A percentile compares a stretch with the other conserved stretches of the same genome.
Conservation (phyloP, 23 tunicate genomes). For the Aplidium turbinatum region DNA sequence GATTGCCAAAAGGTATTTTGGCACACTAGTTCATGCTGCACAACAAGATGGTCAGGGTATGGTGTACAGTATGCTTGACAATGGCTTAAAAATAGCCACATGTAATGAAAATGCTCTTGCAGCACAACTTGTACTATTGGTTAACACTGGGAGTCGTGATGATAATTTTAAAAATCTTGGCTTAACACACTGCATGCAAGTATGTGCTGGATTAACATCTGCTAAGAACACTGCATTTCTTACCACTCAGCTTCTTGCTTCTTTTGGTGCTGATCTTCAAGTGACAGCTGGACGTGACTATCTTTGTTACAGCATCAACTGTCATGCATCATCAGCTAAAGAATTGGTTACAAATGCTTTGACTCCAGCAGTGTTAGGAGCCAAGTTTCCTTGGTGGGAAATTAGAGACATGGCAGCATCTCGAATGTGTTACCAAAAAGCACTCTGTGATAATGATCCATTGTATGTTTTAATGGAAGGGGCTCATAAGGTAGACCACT, state of each 20-base stretch:
- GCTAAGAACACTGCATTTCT: slow-evolving; percentile 68
- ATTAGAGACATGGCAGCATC: slow-evolving; percentile 24
- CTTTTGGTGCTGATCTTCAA: slow-evolving; percentile 56
- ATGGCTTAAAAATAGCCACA: slow-evolving; percentile 58
- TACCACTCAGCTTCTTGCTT: slow-evolving; percentile 67
- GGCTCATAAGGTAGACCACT: slow-evolving; percentile 62
- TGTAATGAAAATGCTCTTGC: slow-evolving; percentile 33
- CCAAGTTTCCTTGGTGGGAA: slow-evolving; percentile 82
- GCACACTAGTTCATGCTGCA: slow-evolving; percentile 29
- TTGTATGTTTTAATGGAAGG: slow-evolving; percentile 59
- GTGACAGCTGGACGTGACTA: slow-evolving; percentile 48
- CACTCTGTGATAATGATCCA: slow-evolving; percentile 52
- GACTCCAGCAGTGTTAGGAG: slow-evolving; percentile 49
- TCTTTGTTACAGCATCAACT: slow-evolving; percentile 36
- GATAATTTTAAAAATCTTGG: slow-evolving; percentile 51
- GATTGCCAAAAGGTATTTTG: slow-evolving; percentile 2
- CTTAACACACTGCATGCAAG: slow-evolving; percentile 65
- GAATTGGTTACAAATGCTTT: slow-evolving; percentile 55
- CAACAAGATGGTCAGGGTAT: background rate
- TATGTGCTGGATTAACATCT: slow-evolving; percentile 46
- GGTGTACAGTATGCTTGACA: slow-evolving; percentile 19
- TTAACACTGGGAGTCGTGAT: slow-evolving; percentile 67
- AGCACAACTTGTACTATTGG: slow-evolving; percentile 44
- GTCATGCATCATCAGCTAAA: slow-evolving; percentile 36
- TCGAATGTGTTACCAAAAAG: slow-evolving; percentile 67